Base-by-base conservation (phyloP, 2,888 invertebrate species). In the Agrotis exclamationis region DNA sequence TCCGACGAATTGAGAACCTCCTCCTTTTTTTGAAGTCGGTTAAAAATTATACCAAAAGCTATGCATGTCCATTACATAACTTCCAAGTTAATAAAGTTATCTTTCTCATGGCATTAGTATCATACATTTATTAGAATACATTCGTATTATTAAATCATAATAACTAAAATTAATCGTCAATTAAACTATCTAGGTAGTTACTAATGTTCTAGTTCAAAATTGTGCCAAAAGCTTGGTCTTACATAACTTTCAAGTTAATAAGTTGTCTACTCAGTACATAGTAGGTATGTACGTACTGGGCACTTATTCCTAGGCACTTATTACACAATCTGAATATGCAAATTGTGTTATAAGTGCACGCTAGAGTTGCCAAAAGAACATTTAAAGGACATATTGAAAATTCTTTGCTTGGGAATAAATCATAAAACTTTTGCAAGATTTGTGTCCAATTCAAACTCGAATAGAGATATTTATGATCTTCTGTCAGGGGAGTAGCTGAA, bases 391-490 rank as follows among this genome's bases (percentile, higher is more conserved):
- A 58, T 57, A 76, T 64, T 64, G 60, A 76, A 76, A 57, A 48
- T 48, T 69, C 53, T 59, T 60, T 33, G 14, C 28, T 39, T 60
- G 56, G 16, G 57, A 64, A 64, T 62, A 57, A 53, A 75, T 62
- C 16, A 57, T 62, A 62, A 13, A 65, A 74, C 56, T 67, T 74
- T 44, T 48, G n/a, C 47, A 44, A 64, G 60, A 70, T 64, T 60
- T 76, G 60, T 70, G 56, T 57, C 22, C 44, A 22, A 63, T 33
- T 60, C 22, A 45, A 59, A 63, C 45, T 70, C 18, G 48, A 48
- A 47, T 60, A 22, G 56, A 68, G 20, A 69, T 75, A 63, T 68
- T 62, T 60, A 74, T 39, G 67, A 74, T 74, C 33, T 9, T 48
- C 14, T 51, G 47, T 51, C 20, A 51, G 20, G 45, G 16, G 48